These are phyloP conservation scores for Embidobia sp. DNA, from an alignment of 2,888 invertebrate genomes.

Conservation along the genomic window DNA sequence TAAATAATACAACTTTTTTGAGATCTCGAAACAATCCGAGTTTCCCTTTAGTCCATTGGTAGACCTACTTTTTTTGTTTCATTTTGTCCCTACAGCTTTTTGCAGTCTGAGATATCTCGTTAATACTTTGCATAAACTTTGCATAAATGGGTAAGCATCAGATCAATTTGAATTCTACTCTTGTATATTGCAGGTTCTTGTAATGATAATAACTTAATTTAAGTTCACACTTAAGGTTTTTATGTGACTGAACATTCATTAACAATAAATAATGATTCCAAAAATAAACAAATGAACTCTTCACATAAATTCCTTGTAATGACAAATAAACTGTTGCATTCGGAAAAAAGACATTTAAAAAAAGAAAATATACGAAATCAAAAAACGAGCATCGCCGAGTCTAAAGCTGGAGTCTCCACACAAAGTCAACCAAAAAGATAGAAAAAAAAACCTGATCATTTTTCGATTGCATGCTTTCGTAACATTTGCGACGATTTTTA, in stretches of 20 bases:
- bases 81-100: constrained; percentile 71
- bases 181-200: constrained; percentile 13
- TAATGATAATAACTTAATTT: constrained; percentile 29
- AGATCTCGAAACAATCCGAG: constrained; percentile 3
- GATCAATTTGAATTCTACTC: too few species aligned
- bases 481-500: constrained; percentile 62
- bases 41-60: constrained; percentile 15
- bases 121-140: constrained; percentile 70
- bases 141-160: constrained; percentile 74
- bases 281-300: neutral
- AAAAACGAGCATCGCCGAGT: neutral
- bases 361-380: constrained; percentile 8
- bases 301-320: constrained; percentile 56
- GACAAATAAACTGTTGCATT: constrained; percentile 56
- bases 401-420: constrained; percentile 33
- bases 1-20: constrained; percentile 69
- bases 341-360: neutral
- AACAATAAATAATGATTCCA: too few species aligned
- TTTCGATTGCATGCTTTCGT: constrained; percentile 36
- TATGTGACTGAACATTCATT: constrained; percentile 36
- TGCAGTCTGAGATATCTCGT: constrained; percentile 71
- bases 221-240: constrained; percentile 42
- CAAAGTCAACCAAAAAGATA: too few species aligned
- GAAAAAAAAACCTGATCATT: too few species aligned
- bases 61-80: constrained; percentile 54